Evolutionary conservation across 2,888 invertebrate genomes (phyloP).

Genomic region (Netelia virgata): DNA sequence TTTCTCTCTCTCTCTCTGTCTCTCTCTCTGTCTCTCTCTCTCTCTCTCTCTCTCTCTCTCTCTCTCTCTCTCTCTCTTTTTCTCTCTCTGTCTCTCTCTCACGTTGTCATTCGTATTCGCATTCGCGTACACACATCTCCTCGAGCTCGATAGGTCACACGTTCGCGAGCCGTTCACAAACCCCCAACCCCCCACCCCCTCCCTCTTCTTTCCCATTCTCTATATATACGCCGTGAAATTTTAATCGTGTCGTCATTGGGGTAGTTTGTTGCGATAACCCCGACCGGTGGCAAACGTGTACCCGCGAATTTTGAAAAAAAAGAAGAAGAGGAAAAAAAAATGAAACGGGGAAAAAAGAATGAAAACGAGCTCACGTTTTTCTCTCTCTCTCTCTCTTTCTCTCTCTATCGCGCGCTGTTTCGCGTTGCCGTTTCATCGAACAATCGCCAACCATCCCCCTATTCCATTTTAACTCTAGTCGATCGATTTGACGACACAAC

Average conservation of each 20-base stretch:
- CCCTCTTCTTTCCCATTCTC: constrained; percentile 8
- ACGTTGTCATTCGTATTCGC: constrained; percentile 43
- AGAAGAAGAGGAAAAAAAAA: constrained; percentile 65
- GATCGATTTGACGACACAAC: constrained; percentile 72
- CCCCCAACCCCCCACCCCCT: constrained; percentile 30
- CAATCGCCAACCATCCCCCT: constrained; percentile 32
- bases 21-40: background rate
- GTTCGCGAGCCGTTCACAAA: constrained; percentile 28
- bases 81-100: background rate
- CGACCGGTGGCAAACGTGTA: constrained; percentile 77
- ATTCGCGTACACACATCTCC: constrained; percentile 53
- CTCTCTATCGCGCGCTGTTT: background rate
- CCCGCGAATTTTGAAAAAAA: constrained; percentile 72
- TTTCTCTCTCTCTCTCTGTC: background rate
- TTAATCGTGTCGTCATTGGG: constrained; percentile 84
- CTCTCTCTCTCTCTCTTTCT: no score
- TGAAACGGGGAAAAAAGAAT: constrained; percentile 28
- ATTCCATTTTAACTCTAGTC: constrained; percentile 56
- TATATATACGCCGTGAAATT: constrained; percentile 80
- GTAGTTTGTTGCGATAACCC: constrained; percentile 84
- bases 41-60: constrained; percentile 1
- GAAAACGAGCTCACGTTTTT: constrained; percentile 1
- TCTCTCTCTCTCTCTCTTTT: background rate
- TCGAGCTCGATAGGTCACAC: constrained; percentile 52
- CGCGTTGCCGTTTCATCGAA: constrained; percentile 62